Evolutionary conservation across 2,113 vertebrate species (phyloP).

Genomic region (Apeltes quadracus): DNA sequence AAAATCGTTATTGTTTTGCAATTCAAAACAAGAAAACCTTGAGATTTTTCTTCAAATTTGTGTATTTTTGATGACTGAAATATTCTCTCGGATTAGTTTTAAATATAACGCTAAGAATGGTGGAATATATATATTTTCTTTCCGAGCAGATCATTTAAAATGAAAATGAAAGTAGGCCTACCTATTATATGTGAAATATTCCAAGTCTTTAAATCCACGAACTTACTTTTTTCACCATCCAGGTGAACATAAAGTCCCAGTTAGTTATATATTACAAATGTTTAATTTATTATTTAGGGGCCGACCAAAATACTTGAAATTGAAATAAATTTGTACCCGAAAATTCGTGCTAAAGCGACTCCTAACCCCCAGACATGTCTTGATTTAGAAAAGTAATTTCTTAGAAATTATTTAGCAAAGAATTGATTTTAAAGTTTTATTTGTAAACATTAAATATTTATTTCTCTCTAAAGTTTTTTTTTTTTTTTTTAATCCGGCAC

Average conservation of each 20-base stretch:
- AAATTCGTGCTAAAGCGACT: background rate
- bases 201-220: background rate
- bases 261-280: background rate
- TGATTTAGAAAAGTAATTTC: slow-evolving; percentile 38
- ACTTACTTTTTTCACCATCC: background rate
- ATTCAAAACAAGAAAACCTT: slow-evolving; percentile 15
- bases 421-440: slow-evolving; percentile 88
- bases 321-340: background rate
- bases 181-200: background rate
- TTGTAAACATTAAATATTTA: slow-evolving; percentile 99
- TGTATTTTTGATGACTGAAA: slow-evolving; percentile 10
- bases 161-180: slow-evolving; percentile 16
- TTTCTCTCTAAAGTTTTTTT: slow-evolving; percentile 91
- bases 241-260: background rate
- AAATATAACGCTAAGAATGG: slow-evolving; percentile 1
- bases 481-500: slow-evolving; percentile 82
- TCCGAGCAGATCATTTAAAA: background rate
- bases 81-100: background rate
- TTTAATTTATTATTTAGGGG: background rate
- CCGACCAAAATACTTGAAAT: slow-evolving; percentile 3
- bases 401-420: slow-evolving; percentile 71
- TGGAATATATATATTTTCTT: slow-evolving; percentile 4
- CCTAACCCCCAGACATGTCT: background rate
- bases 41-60: background rate
- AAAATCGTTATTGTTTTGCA: slow-evolving; percentile 8